A percentile compares a stretch with the other conserved stretches of the same genome.
phyloP scores from a whole-genome alignment of 2,797 vertebrate species.

The Pristis pectinata region DNA sequence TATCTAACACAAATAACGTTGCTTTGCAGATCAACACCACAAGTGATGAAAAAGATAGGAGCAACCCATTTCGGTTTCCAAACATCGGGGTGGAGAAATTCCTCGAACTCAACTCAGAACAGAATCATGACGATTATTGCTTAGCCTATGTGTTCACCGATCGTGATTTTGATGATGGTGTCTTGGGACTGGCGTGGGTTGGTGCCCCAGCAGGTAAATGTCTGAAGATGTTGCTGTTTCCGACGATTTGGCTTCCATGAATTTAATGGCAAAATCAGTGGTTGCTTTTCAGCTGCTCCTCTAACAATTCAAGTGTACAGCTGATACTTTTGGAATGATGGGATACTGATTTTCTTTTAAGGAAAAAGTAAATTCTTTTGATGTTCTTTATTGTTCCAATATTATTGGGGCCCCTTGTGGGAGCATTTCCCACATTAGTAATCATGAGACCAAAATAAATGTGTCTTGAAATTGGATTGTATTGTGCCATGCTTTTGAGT shows the following conservation, averaged over 20 bases:
- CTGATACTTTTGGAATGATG: background rate
- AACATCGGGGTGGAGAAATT: constrained; percentile 98
- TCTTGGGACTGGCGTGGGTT: constrained; percentile 93
- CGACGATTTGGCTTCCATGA: no score
- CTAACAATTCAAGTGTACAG: background rate
- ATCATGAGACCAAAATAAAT: no score
- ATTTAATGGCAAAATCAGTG: background rate
- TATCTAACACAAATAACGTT: background rate
- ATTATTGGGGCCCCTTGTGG: background rate
- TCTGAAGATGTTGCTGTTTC: background rate
- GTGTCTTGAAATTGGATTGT: no score
- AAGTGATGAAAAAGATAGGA: constrained; percentile 72
- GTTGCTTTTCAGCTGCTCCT: background rate
- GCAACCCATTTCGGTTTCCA: constrained; percentile 92
- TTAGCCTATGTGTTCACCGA: constrained; percentile 96
- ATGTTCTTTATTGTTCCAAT: background rate
- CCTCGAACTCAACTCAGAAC: constrained; percentile 91
- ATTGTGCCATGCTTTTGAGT: no score
- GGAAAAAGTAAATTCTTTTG: background rate
- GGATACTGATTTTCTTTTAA: background rate
- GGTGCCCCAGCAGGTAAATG: constrained; percentile 88
- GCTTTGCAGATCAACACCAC: constrained; percentile 87
- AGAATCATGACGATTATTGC: constrained; percentile 97
- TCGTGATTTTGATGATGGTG: constrained; percentile 93
- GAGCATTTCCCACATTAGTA: no score